phyloP scores from a whole-genome alignment of 2,888 invertebrate genomes.

The Lycophotia porphyrea region DNA sequence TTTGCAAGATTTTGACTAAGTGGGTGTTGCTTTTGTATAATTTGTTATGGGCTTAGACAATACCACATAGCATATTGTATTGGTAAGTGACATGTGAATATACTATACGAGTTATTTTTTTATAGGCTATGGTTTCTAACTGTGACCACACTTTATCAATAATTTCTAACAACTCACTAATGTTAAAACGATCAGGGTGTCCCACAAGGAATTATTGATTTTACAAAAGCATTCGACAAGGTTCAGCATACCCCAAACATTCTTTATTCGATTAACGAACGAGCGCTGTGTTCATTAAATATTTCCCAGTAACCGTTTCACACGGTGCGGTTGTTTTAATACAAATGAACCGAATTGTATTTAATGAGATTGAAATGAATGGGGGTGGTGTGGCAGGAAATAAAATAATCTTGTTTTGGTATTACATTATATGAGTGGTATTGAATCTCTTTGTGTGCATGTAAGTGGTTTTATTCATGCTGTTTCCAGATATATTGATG shows the following conservation, averaged over 20 bases:
- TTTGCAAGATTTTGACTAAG: neutral
- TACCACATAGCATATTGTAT: neutral
- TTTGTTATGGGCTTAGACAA: neutral
- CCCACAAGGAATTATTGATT: slow-evolving; percentile 8
- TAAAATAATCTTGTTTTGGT: slow-evolving; percentile 47
- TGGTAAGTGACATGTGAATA: neutral
- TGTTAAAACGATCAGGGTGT: neutral
- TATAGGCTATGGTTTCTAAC: neutral
- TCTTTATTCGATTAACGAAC: slow-evolving; percentile 7
- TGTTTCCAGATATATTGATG: neutral
- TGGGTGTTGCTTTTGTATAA: neutral
- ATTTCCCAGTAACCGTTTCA: slow-evolving; percentile 34
- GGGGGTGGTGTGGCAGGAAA: slow-evolving; percentile 30
- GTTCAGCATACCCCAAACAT: neutral
- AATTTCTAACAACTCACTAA: neutral
- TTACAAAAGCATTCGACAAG: slow-evolving; percentile 35
- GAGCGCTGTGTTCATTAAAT: slow-evolving; percentile 16
- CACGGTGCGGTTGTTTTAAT: slow-evolving; percentile 28
- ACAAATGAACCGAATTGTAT: slow-evolving; percentile 45
- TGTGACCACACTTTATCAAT: neutral
- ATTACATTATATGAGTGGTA: slow-evolving; percentile 28
- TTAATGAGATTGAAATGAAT: slow-evolving; percentile 51
- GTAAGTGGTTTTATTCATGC: slow-evolving; percentile 1
- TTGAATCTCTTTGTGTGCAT: slow-evolving; percentile 39
- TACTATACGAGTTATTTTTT: neutral